phyloP scores from a whole-genome alignment of 2,797 vertebrate genomes.

The Anabacerthia variegaticeps region DNA sequence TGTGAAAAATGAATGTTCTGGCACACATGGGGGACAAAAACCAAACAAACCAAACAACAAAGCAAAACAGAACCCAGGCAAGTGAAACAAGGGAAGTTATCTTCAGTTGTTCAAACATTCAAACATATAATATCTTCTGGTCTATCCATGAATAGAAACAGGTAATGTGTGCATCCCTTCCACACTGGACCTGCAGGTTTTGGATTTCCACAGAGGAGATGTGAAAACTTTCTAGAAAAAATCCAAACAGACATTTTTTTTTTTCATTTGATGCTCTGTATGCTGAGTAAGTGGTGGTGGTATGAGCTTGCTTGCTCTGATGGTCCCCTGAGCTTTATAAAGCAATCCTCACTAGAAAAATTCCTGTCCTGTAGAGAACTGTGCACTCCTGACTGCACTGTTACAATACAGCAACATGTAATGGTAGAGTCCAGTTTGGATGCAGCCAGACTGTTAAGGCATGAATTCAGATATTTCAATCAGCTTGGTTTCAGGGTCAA shows the following conservation, averaged over 20 bases:
- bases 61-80: neutral
- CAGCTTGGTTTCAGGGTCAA: neutral
- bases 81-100: neutral
- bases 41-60: neutral
- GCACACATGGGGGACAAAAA: neutral
- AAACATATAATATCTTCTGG: neutral
- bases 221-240: neutral
- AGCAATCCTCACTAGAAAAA: neutral
- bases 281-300: neutral
- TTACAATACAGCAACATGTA: neutral
- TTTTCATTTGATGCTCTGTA: neutral
- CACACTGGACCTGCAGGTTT: neutral
- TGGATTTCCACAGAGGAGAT: neutral
- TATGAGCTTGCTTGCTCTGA: neutral
- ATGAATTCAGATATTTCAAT: neutral
- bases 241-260: neutral
- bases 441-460: neutral
- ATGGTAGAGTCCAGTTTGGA: neutral
- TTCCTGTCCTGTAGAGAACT: neutral
- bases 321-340: neutral
- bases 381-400: accelerated
- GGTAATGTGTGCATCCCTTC: neutral
- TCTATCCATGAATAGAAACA: neutral
- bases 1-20: neutral
- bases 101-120: neutral